Percentiles rank a stretch among this genome's conserved stretches.
These are phyloP conservation scores for Agonopterix subpropinquella DNA, from an alignment of 2,888 invertebrate species.

Conservation along the genomic window DNA sequence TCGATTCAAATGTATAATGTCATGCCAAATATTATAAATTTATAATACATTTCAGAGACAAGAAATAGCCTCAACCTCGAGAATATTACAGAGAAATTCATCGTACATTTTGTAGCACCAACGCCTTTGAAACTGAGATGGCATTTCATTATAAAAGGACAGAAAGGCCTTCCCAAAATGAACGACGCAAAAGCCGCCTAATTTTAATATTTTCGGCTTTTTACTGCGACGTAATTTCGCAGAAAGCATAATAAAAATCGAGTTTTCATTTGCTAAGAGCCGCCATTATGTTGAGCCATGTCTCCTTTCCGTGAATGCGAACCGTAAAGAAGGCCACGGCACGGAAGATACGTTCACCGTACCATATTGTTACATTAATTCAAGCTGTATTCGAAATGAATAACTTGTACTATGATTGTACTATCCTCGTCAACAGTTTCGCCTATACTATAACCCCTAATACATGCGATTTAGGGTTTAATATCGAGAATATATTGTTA, in stretches of 20 bases:
- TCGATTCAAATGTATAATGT: too few relatives aligned
- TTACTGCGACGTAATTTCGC: slow-evolving; percentile 40
- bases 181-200: slow-evolving; percentile 18
- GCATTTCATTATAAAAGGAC: background rate
- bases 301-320: slow-evolving; percentile 37
- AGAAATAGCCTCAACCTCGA: too few relatives aligned
- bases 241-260: slow-evolving; percentile 59
- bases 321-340: slow-evolving; percentile 26
- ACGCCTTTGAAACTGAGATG: background rate
- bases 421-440: too few relatives aligned
- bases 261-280: slow-evolving; percentile 65
- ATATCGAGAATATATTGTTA: too few relatives aligned
- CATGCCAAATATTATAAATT: too few relatives aligned
- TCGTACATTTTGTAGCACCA: too few relatives aligned
- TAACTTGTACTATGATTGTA: too few relatives aligned
- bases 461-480: too few relatives aligned
- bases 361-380: background rate
- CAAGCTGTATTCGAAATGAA: too few relatives aligned
- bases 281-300: slow-evolving; percentile 39
- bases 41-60: too few relatives aligned
- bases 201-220: slow-evolving; percentile 23
- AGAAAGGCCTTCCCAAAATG: slow-evolving; percentile 9
- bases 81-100: too few relatives aligned
- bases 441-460: too few relatives aligned
- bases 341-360: slow-evolving; percentile 5